phyloP scores from a whole-genome alignment of 2,797 vertebrate species.

The Decapterus maruadsi region DNA sequence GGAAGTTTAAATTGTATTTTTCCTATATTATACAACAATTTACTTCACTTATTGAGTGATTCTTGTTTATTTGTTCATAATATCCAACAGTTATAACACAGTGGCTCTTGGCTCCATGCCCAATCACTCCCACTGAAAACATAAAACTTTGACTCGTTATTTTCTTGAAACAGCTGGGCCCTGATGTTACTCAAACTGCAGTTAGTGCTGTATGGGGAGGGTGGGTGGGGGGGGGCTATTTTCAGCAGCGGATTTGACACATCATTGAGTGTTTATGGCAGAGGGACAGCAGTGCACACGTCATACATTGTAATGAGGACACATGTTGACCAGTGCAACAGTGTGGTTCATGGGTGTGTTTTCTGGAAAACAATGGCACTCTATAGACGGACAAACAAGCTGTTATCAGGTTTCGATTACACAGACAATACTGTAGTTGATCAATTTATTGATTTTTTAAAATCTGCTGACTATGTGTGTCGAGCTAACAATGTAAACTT shows the following conservation, averaged over 20 bases:
- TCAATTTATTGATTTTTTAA: background rate
- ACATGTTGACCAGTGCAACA: background rate
- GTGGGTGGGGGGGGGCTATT: background rate
- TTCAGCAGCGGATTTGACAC: conserved; percentile 3
- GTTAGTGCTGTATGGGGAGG: background rate
- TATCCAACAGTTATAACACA: too few species aligned
- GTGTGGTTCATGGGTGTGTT: background rate
- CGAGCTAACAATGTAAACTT: background rate
- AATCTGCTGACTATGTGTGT: too few species aligned
- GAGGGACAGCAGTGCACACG: background rate
- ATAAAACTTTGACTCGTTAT: too few species aligned
- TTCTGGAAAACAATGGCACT: background rate
- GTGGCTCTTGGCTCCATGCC: too few species aligned
- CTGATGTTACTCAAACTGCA: background rate
- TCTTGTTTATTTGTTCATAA: too few species aligned
- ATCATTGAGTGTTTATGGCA: background rate
- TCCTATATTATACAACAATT: background rate
- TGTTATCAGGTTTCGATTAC: background rate
- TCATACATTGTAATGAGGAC: background rate
- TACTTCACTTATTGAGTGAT: too few species aligned
- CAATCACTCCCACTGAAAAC: too few species aligned
- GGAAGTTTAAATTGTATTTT: background rate
- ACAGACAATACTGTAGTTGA: background rate
- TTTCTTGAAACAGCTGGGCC: background rate
- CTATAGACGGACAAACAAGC: background rate